Base-by-base conservation (phyloP, 2,113 vertebrate species). In the Canis aureus region DNA sequence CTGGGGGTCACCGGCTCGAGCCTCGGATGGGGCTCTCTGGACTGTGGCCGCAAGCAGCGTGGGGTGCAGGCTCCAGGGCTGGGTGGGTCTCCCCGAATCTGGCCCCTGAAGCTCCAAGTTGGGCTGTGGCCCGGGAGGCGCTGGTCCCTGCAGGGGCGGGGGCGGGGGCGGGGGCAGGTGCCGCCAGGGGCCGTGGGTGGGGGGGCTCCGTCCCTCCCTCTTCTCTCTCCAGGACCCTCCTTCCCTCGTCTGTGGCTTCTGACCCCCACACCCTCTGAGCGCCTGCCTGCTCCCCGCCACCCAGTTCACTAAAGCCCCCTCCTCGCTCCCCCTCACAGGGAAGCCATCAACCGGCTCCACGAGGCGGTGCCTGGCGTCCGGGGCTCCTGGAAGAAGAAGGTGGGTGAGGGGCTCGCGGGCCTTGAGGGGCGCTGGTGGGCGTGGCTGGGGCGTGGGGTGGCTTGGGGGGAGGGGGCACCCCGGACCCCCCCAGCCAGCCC, bases 261-360 rank as follows among this genome's bases (percentile, higher is more conserved):
- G 15, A 23, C 16, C 8, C 2, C 55, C 20, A 51, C 32, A 27
- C 53, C 17, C 25, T n/a, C 15, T 43, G 55, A 73, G 22, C 55
- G 23, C 60, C 11, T 9, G 6, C 4, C 12, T n/a, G 71, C 13
- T 29, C 59, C n/a, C 4, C 0, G 16, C 8, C 11, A 11, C 20
- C 16, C 12, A 25, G 69, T 38, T 27, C 64, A 59, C 79, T 60
- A 8, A 8, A 87, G 43, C 12, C 11, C 3, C 87, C 8, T 35
- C 32, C 53, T 32, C 25, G 1, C 60, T 35, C 74, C 69, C 66
- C 43, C 12, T 90, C 81, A 17, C 98, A 99, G 99, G 98, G 99
- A 99, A 97, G 99, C 99, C 98, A 99, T 99, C 99, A 99, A 99
- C 98, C 99, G 99, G 78, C 99, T 99, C 1, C 99, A 99, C 1